phyloP scores from a whole-genome alignment of 92 coral and sea anemone species.

The Palythoa grandiflora region DNA sequence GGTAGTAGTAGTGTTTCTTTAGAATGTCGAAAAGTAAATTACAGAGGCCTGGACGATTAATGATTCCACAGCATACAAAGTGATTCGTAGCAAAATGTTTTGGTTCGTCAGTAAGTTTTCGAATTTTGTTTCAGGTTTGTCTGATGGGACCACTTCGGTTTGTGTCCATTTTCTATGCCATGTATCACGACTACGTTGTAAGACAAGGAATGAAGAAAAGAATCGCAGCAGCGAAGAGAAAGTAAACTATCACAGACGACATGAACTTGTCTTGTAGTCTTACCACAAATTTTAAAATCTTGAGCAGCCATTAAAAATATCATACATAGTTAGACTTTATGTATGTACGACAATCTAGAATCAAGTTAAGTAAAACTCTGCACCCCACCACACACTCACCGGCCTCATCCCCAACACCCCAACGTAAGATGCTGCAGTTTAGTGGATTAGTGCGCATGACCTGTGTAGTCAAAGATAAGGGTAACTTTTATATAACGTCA shows the following conservation, averaged over 20 bases:
- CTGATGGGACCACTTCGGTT: conserved; percentile 89
- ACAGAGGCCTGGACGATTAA: not conserved
- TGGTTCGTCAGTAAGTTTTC: not conserved
- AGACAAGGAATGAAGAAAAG: conserved; percentile 77
- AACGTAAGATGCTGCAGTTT: too few species aligned
- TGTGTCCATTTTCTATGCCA: conserved; percentile 67
- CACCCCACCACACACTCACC: too few species aligned
- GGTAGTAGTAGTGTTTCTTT: not conserved
- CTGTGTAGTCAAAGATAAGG: too few species aligned
- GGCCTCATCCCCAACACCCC: too few species aligned
- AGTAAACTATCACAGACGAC: not conserved
- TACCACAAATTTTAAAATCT: not conserved
- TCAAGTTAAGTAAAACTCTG: too few species aligned
- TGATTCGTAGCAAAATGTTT: not conserved
- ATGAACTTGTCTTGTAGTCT: not conserved
- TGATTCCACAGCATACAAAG: not conserved
- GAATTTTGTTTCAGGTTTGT: conserved; percentile 59
- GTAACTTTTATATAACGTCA: too few species aligned
- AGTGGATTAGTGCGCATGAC: too few species aligned
- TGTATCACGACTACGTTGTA: conserved; percentile 78
- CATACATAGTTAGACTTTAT: not conserved
- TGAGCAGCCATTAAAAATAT: not conserved
- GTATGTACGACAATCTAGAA: too few species aligned
- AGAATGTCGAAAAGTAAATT: not conserved
- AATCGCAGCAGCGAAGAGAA: conserved; percentile 36